These are phyloP conservation scores for Anguilla japonica DNA, from an alignment of 2,113 vertebrate genomes.

Conservation along the genomic window DNA sequence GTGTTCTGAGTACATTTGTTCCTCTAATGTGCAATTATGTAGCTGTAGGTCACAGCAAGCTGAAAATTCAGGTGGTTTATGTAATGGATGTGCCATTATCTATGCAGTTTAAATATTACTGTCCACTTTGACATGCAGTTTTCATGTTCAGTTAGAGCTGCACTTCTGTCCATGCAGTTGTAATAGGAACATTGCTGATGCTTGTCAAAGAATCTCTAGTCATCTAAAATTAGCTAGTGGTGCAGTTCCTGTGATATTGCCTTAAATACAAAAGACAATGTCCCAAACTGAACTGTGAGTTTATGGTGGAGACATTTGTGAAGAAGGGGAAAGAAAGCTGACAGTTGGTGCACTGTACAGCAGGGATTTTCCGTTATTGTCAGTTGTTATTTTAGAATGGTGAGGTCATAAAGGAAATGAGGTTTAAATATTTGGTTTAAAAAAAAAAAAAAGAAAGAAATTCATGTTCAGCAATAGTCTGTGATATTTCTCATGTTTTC, in stretches of 20 bases:
- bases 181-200: not conserved
- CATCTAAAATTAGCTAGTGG: not conserved
- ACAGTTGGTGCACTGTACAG: not conserved
- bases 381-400: not conserved
- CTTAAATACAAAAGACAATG: not conserved
- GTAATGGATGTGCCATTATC: too few relatives aligned
- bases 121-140: too few relatives aligned
- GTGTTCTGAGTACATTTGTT: too few relatives aligned
- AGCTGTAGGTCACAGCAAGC: too few relatives aligned
- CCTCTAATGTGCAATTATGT: too few relatives aligned
- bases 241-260: not conserved
- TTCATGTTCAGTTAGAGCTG: too few relatives aligned
- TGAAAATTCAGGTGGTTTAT: too few relatives aligned
- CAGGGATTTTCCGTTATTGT: not conserved
- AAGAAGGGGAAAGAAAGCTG: not conserved
- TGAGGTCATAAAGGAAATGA: not conserved
- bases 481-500: not conserved
- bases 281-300: not conserved
- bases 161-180: too few relatives aligned
- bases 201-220: not conserved
- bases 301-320: not conserved
- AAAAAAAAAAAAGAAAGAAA: not conserved
- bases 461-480: not conserved
- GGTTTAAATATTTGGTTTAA: not conserved
- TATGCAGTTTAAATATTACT: too few relatives aligned